phyloP scores from a whole-genome alignment of 2,797 vertebrate genomes.

The Thaleichthys pacificus region DNA sequence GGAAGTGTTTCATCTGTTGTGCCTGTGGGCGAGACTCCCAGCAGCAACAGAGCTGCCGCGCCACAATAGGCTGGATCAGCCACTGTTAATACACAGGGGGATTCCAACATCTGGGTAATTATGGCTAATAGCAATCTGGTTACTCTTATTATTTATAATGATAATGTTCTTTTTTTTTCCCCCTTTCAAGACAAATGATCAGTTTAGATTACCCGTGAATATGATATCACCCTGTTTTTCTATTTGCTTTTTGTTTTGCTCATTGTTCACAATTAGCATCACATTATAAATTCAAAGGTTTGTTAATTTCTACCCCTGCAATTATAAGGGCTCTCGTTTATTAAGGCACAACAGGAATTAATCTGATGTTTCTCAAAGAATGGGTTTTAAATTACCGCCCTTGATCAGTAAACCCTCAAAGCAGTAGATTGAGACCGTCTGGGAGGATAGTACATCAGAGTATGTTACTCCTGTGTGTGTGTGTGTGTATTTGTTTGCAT shows the following conservation, averaged over 20 bases:
- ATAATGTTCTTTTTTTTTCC: slow-evolving; percentile 41
- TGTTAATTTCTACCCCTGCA: slow-evolving; percentile 61
- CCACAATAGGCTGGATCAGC: slow-evolving; percentile 55
- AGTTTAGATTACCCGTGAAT: slow-evolving; percentile 60
- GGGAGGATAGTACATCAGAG: slow-evolving; percentile 34
- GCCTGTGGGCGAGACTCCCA: slow-evolving; percentile 60
- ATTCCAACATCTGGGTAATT: slow-evolving; percentile 62
- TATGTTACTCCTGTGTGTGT: slow-evolving; percentile 7
- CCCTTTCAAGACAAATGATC: slow-evolving; percentile 52
- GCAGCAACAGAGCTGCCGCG: slow-evolving; percentile 51
- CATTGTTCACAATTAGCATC: slow-evolving; percentile 73
- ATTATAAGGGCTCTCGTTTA: slow-evolving; percentile 65
- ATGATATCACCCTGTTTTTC: slow-evolving; percentile 45
- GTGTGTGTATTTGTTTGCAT: background rate
- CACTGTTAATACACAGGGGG: slow-evolving; percentile 58
- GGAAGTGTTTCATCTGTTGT: slow-evolving; percentile 45
- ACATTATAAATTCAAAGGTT: slow-evolving; percentile 68
- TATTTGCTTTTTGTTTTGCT: slow-evolving; percentile 53
- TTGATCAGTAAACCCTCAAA: slow-evolving; percentile 44
- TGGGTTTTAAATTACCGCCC: slow-evolving; percentile 58
- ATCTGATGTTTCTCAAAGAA: slow-evolving; percentile 48
- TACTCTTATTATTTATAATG: slow-evolving; percentile 63
- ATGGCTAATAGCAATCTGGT: slow-evolving; percentile 52
- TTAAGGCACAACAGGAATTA: slow-evolving; percentile 59
- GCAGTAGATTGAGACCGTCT: slow-evolving; percentile 35